Percentiles rank a stretch among this genome's conserved stretches.
Evolutionary conservation across 2,888 invertebrate species (phyloP).

Genomic region (Cacoxenus indagator): DNA sequence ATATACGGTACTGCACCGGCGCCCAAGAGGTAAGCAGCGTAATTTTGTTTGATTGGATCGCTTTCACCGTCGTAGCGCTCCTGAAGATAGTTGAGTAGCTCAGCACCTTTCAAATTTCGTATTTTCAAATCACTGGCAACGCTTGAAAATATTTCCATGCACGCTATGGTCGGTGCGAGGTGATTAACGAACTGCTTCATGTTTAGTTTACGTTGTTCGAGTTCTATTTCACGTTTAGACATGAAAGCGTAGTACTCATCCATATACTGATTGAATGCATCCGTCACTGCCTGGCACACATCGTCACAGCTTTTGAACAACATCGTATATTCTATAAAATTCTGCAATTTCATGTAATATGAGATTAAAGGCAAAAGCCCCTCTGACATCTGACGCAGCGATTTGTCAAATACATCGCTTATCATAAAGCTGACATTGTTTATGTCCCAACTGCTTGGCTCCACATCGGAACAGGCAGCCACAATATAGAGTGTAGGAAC

Average conservation of each 20-base stretch:
- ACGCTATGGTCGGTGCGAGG: conserved; percentile 44
- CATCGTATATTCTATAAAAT: conserved; percentile 44
- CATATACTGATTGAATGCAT: conserved; percentile 31
- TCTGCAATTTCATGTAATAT: conserved; percentile 46
- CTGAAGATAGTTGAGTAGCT: conserved; percentile 40
- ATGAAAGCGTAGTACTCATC: conserved; percentile 41
- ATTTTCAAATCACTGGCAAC: conserved; percentile 31
- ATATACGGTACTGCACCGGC: conserved; percentile 39
- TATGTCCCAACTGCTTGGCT: conserved; percentile 35
- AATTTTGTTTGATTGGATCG: too few relatives aligned
- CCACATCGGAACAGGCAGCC: conserved; percentile 32
- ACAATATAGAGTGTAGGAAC: conserved; percentile 45
- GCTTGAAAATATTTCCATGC: conserved; percentile 34
- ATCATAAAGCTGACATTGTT: conserved; percentile 42
- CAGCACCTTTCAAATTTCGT: conserved; percentile 35
- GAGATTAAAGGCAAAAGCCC: conserved; percentile 44
- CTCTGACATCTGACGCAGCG: conserved; percentile 40
- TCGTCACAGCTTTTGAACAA: conserved; percentile 30
- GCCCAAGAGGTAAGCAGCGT: too few relatives aligned
- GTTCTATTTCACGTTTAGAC: conserved; percentile 40
- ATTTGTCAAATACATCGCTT: conserved; percentile 38
- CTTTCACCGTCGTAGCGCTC: conserved; percentile 26
- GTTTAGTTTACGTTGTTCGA: conserved; percentile 32
- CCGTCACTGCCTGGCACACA: conserved; percentile 32
- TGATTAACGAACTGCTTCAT: conserved; percentile 41